phyloP scores from a whole-genome alignment of 2,797 vertebrate genomes.

The Prunella strophiata region DNA sequence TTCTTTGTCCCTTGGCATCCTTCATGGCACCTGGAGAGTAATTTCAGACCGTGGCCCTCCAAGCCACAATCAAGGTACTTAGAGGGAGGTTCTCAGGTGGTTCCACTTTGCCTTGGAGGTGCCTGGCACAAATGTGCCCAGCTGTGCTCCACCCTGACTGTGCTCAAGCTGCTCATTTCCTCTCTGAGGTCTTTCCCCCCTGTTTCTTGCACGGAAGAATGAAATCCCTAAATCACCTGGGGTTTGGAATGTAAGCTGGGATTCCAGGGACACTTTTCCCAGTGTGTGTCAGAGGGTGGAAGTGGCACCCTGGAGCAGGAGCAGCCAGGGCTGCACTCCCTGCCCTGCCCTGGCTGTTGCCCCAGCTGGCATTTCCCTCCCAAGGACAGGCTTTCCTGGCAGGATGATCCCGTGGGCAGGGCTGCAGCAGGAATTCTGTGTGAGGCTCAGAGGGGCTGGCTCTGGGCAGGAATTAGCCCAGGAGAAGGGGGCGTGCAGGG shows the following conservation, averaged over 20 bases:
- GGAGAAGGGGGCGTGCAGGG: accelerated
- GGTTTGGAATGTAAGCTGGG: not conserved
- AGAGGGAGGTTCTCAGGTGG: not conserved
- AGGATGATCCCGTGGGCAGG: not conserved
- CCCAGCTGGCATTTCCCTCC: not conserved
- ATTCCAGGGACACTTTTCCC: not conserved
- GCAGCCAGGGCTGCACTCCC: accelerated
- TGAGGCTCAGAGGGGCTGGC: accelerated
- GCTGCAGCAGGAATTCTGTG: not conserved
- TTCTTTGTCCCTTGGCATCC: not conserved
- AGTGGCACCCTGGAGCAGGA: not conserved
- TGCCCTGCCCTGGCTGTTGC: not conserved
- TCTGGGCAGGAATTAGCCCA: not conserved
- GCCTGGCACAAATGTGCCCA: not conserved
- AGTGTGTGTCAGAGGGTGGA: not conserved
- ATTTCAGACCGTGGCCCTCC: accelerated
- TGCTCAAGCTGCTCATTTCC: not conserved
- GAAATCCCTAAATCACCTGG: not conserved
- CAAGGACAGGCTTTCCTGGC: not conserved
- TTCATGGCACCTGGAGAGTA: not conserved
- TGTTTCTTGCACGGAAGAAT: not conserved
- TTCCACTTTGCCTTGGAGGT: not conserved
- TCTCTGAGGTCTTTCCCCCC: not conserved
- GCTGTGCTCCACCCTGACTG: not conserved
- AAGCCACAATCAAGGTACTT: no score